Conservation (phyloP, 2,797 vertebrate species). For the Chelon auratus region DNA sequence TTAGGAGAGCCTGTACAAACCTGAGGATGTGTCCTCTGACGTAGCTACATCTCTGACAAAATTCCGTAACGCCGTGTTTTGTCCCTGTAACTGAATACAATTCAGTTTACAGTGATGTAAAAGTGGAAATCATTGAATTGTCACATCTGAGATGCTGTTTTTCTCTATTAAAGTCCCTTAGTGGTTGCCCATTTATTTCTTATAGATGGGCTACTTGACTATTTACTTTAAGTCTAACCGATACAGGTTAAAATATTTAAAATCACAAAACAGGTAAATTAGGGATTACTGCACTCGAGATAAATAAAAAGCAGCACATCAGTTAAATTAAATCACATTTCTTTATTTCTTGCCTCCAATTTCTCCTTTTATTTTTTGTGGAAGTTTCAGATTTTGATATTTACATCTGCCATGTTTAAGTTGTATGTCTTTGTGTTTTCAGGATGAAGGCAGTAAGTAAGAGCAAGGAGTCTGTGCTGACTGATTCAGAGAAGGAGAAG, state of each 20-base stretch:
- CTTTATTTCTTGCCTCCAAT: neutral
- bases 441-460: slow-evolving; percentile 90
- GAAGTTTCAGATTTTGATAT: neutral
- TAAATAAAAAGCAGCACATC: no score
- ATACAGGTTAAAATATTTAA: neutral
- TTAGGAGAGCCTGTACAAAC: neutral
- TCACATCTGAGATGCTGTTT: neutral
- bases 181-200: no score
- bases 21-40: slow-evolving; percentile 1
- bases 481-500: slow-evolving; percentile 86
- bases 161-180: no score
- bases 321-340: no score
- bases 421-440: slow-evolving; percentile 40
- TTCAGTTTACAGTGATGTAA: neutral
- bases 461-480: slow-evolving; percentile 91
- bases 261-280: no score
- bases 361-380: neutral
- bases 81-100: neutral
- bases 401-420: neutral
- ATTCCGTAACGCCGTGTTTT: neutral
- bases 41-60: neutral
- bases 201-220: neutral
- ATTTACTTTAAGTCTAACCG: neutral
- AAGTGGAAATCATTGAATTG: neutral
- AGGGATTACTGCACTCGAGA: no score